Evolutionary conservation across 2,113 vertebrate species (phyloP).

Genomic region (Strigops habroptila): DNA sequence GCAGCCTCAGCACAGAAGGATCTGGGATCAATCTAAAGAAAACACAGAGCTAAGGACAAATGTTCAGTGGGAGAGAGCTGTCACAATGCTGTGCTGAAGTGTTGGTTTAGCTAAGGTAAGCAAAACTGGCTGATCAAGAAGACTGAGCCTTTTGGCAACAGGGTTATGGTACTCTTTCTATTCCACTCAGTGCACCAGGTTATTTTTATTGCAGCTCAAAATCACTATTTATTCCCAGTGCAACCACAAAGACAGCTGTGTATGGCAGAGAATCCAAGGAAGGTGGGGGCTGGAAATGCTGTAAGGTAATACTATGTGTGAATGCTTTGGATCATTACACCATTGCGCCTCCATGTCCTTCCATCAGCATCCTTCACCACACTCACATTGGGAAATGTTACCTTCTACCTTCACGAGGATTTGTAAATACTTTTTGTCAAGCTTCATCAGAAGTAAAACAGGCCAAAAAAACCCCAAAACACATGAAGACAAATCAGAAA

Average conservation of each 20-base stretch:
- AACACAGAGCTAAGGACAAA: neutral
- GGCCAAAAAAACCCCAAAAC: neutral
- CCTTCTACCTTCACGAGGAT: neutral
- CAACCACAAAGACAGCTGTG: neutral
- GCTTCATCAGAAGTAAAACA: neutral
- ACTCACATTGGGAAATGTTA: too few relatives aligned
- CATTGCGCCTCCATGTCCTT: fast-evolving
- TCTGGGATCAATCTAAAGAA: neutral
- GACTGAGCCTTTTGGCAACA: neutral
- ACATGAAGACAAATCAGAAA: neutral
- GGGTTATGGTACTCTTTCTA: neutral
- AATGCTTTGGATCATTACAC: neutral
- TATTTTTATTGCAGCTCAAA: neutral
- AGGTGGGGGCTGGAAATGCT: neutral
- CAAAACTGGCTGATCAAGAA: neutral
- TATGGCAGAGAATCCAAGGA: neutral
- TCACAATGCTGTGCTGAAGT: neutral
- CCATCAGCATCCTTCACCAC: too few relatives aligned
- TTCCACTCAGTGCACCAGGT: neutral
- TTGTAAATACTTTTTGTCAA: neutral
- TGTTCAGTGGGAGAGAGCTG: neutral
- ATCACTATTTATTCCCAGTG: neutral
- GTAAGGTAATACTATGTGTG: fast-evolving
- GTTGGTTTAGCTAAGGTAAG: neutral
- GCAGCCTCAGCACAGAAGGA: neutral